Evolutionary conservation across 2,797 vertebrate species (phyloP), one percentile per base, ranked within the genome.

Genomic region (Tenualosa thibaudeaui): DNA sequence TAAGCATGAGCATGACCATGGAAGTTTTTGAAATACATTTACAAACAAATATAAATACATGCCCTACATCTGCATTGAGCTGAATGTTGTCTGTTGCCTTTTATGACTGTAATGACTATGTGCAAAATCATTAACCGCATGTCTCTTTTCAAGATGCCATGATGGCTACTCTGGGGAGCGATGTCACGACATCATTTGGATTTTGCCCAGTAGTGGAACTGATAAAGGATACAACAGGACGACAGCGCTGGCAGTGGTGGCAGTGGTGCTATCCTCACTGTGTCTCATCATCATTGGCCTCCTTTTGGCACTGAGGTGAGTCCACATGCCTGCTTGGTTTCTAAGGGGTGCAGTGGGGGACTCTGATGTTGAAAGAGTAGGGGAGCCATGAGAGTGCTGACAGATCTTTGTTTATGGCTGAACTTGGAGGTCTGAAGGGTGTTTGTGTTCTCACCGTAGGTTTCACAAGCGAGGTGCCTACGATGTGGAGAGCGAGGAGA

Each of bases 381-480:
- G 13, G 12, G 9, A 71, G 37, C 43, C 40, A 22, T 19, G 24
- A 54, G 51, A 9, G 22, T 60, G 53, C 15, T 26, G 3, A 19
- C 49, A 83, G 75, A 62, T 54, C 71, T 43, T 83, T 83, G 49
- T 46, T 51, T 83, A 31, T 17, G 9, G 37, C 22, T 71, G 17
- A 40, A 78, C 22, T 17, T 62, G 50, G 37, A 46, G 81, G 78
- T 84, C 84, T 90, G 24, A 91, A 31, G 51, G 40, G 5, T 50
- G 3, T 15, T 2, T 60, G 53, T 60, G 31, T 3, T 56, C 87
- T 82, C 37, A 19, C 54, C 24, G 1, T 93, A 99, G 98, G 94
- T 99, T 97, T 95, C 97, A 99, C 90, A 99, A 97, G 91, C 95
- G 97, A 90, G 98, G 97, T 87, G 97, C 96, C 68, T 99, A 99